Percentiles rank a stretch among this genome's conserved stretches.
These are phyloP conservation scores for Polydrusus cervinus DNA, from an alignment of 2,888 invertebrate genomes.

Conservation along the genomic window DNA sequence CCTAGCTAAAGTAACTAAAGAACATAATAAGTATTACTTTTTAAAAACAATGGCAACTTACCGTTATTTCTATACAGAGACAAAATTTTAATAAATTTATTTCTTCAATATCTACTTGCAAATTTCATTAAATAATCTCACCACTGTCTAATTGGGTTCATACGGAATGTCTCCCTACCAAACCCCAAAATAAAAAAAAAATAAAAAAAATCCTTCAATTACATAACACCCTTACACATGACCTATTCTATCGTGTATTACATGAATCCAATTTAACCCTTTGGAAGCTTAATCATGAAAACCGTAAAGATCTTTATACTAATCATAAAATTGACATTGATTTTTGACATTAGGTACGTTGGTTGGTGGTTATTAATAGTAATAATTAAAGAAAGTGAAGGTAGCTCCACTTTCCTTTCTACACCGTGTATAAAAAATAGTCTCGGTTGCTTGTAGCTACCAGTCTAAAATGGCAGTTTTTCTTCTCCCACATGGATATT, in stretches of 20 bases:
- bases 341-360: background rate
- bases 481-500: too few species aligned
- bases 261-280: too few species aligned
- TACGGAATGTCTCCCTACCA: constrained; percentile 8
- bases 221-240: background rate
- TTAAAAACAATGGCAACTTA: too few species aligned
- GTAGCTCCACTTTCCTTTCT: too few species aligned
- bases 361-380: background rate
- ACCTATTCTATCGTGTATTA: background rate
- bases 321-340: background rate
- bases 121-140: background rate
- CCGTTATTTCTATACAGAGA: background rate
- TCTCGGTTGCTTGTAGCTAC: too few species aligned
- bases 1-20: too few species aligned
- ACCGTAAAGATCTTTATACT: background rate
- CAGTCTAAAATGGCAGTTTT: too few species aligned
- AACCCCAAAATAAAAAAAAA: background rate
- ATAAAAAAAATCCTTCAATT: background rate
- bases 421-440: too few species aligned
- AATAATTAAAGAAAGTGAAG: too few species aligned
- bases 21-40: too few species aligned
- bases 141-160: background rate
- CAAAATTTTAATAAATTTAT: background rate
- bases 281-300: too few species aligned
- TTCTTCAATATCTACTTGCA: background rate